Evolutionary conservation across 2,797 vertebrate genomes (phyloP).

Genomic region (Chaunax sp.): DNA sequence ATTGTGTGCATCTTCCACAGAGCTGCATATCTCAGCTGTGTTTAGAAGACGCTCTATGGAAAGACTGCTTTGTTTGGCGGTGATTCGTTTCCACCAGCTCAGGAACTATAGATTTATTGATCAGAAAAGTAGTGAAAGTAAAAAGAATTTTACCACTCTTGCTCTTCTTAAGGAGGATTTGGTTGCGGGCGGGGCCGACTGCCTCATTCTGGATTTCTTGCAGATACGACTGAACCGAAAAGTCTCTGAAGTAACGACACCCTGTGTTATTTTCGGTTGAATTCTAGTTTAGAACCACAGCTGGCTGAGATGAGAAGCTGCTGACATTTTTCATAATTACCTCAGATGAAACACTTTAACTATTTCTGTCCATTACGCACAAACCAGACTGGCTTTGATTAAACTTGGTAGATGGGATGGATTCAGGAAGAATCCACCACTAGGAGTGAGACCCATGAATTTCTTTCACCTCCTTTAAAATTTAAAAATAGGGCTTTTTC

Average conservation of each 20-base stretch:
- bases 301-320: too few relatives aligned
- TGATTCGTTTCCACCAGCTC: conserved; percentile 78
- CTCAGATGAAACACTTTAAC: too few relatives aligned
- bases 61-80: conserved; percentile 86
- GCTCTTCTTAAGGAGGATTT: conserved; percentile 62
- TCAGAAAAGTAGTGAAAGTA: conserved; percentile 48
- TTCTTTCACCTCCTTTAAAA: too few relatives aligned
- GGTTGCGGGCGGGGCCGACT: conserved; percentile 12
- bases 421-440: too few relatives aligned
- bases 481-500: too few relatives aligned
- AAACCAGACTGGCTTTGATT: too few relatives aligned
- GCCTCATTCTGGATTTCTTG: background rate
- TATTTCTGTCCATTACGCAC: too few relatives aligned
- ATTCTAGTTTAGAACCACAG: conserved; percentile 2
- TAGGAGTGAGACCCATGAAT: too few relatives aligned
- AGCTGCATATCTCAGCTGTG: conserved; percentile 83
- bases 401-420: too few relatives aligned
- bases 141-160: conserved; percentile 55
- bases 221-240: background rate
- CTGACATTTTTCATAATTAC: too few relatives aligned
- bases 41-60: conserved; percentile 70
- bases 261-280: background rate
- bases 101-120: conserved; percentile 83
- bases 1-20: conserved; percentile 95
- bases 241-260: background rate